Conservation (phyloP, 2,888 invertebrate genomes). For the Podotricha telesiphe region DNA sequence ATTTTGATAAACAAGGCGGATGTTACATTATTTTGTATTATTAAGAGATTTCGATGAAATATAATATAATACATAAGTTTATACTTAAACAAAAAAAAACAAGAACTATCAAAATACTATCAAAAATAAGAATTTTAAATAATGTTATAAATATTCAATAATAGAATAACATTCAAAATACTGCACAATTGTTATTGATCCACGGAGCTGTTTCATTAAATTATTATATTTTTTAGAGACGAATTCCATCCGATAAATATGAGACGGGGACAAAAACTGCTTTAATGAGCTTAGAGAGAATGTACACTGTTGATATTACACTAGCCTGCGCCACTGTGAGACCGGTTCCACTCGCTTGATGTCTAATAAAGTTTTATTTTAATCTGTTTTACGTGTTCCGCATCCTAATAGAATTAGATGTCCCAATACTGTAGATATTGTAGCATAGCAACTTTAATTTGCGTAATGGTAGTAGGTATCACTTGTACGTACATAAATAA, state of each 20-base stretch:
- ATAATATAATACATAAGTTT: not conserved
- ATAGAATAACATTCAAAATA: not conserved
- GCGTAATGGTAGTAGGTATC: not conserved
- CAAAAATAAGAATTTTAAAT: not conserved
- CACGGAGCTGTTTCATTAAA: constrained; percentile 58
- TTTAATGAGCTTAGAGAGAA: constrained; percentile 68
- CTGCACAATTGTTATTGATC: constrained; percentile 53
- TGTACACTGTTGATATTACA: constrained; percentile 67
- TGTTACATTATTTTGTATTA: not conserved
- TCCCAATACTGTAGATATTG: constrained; percentile 42
- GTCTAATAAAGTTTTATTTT: constrained; percentile 62
- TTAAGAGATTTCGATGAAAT: not conserved
- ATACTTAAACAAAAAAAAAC: no score
- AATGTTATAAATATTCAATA: not conserved
- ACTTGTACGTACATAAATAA: not conserved
- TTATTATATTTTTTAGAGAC: constrained; percentile 60
- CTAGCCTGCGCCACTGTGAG: constrained; percentile 52
- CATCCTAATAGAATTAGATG: constrained; percentile 63
- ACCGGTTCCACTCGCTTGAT: constrained; percentile 62
- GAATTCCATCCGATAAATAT: constrained; percentile 59
- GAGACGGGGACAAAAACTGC: constrained; percentile 66
- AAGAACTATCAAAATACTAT: not conserved
- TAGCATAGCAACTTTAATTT: not conserved
- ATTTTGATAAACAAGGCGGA: not conserved
- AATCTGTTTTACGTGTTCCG: constrained; percentile 60